phyloP scores from a whole-genome alignment of 2,113 vertebrate species.

The Osmerus mordax region DNA sequence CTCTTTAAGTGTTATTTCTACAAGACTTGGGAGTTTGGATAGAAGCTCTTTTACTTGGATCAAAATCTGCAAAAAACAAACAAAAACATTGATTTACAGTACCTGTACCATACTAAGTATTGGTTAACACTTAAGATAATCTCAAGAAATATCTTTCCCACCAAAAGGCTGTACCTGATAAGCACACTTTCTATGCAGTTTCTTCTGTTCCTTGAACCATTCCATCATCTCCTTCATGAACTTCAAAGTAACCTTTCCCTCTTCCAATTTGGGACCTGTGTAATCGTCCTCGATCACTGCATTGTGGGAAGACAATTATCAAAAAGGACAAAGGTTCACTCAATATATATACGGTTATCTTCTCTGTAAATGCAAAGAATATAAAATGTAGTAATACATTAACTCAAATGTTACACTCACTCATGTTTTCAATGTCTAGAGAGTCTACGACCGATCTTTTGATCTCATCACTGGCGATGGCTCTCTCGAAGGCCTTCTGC shows the following conservation, averaged over 20 bases:
- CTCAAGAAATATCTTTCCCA: background rate
- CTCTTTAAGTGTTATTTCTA: constrained; percentile 86
- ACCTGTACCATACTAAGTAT: background rate
- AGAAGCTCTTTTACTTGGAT: constrained; percentile 90
- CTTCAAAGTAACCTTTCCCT: constrained; percentile 79
- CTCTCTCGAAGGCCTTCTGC: constrained; percentile 91
- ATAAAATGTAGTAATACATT: too few relatives aligned
- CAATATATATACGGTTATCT: background rate
- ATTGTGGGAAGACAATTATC: background rate
- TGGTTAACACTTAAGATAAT: background rate
- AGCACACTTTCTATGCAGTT: constrained; percentile 91
- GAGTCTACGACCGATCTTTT: constrained; percentile 90
- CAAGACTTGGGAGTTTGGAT: constrained; percentile 86
- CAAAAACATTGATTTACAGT: background rate
- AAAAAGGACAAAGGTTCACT: background rate
- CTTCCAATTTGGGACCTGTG: constrained; percentile 85
- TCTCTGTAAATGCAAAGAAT: background rate
- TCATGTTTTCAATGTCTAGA: constrained; percentile 93
- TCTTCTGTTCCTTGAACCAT: constrained; percentile 93
- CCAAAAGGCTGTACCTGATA: constrained; percentile 79
- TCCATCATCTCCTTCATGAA: constrained; percentile 95
- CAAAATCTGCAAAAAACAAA: constrained; percentile 78
- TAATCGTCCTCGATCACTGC: constrained; percentile 93
- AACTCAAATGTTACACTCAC: constrained; percentile 62
- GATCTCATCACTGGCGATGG: constrained; percentile 86